Evolutionary conservation across 2,888 invertebrate genomes (phyloP), one percentile per base, ranked within the genome.

Genomic region (Kuschelorhynchus macadamiae): DNA sequence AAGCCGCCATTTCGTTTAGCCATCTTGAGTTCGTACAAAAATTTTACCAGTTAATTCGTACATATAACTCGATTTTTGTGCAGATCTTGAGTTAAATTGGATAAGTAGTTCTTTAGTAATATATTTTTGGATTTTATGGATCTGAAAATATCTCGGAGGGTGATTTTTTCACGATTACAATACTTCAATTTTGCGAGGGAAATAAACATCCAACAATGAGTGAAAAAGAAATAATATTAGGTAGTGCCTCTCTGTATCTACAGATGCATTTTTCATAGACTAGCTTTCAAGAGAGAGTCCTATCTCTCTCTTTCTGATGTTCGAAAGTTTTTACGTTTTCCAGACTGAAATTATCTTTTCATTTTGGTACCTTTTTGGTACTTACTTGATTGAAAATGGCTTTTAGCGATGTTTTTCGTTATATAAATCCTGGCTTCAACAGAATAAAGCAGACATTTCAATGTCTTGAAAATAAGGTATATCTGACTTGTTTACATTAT

Each of bases 341-440:
- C 49, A 21, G 32, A 32, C 49, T 49, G 14, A 16, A 49, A 32
- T 49, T 49, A 49, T 49, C 39, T 53, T 42, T 32, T 20, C 53
- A 39, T 39, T 39, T 53, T 36, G 12, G 39, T 39, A 39, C 39
- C 39, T 53, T 53, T 36, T 52, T 11, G 21, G 36, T 52, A 52
- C 36, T 52, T 53, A 53, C 53, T 36, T 36, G 53, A 53, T 53
- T 53, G 53, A 53, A 53, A 53, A 53, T 53, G 53, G 39, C 53
- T 53, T 53, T 53, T 53, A 53, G 53, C 17, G 39, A 21, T 53
- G 39, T 53, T 53, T 53, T 53, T 53, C 53, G 36, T 53, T 53
- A 20, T 36, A 36, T 12, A 36, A 36, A 11, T 11, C 11, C 11
- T 11, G 5, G n/a, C 36, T 3, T 7, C 36, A 12, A 36, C 11